Evolutionary conservation across 2,113 vertebrate genomes (phyloP).

Genomic region (Excalfactoria chinensis): DNA sequence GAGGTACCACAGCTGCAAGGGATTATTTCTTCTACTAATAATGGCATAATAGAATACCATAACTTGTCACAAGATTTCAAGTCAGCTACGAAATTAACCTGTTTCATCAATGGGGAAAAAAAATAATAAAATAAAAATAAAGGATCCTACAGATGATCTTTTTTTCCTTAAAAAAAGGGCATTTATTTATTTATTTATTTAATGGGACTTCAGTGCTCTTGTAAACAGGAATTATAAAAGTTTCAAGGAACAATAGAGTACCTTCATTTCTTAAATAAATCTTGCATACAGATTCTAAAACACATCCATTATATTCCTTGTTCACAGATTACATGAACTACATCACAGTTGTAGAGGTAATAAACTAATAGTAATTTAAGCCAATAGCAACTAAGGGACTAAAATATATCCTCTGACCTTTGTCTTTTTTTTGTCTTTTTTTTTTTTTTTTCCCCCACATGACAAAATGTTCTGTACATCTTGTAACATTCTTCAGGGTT

Average conservation of each 20-base stretch:
- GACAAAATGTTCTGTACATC: neutral
- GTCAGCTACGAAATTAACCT: slow-evolving; percentile 72
- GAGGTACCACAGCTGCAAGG: slow-evolving; percentile 76
- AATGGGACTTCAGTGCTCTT: slow-evolving; percentile 12
- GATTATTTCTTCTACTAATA: slow-evolving; percentile 75
- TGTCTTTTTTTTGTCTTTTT: neutral
- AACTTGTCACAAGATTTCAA: slow-evolving; percentile 71
- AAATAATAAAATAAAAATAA: no score
- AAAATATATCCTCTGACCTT: neutral
- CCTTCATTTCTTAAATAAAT: neutral
- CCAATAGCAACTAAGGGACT: neutral
- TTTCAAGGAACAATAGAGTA: neutral
- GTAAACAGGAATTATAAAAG: slow-evolving; percentile 34
- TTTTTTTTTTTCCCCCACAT: no score
- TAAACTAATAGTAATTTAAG: neutral
- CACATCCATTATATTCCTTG: neutral
- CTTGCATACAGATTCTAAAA: neutral
- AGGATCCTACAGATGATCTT: neutral
- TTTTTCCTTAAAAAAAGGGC: no score
- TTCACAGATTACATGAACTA: neutral
- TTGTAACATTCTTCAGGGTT: neutral
- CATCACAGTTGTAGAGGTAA: neutral
- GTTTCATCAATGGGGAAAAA: slow-evolving; percentile 35
- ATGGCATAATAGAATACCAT: slow-evolving; percentile 69
- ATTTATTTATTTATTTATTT: no score